phyloP scores from a whole-genome alignment of 35 echinoderm and acorn worm species.

The Ptychodera flava region DNA sequence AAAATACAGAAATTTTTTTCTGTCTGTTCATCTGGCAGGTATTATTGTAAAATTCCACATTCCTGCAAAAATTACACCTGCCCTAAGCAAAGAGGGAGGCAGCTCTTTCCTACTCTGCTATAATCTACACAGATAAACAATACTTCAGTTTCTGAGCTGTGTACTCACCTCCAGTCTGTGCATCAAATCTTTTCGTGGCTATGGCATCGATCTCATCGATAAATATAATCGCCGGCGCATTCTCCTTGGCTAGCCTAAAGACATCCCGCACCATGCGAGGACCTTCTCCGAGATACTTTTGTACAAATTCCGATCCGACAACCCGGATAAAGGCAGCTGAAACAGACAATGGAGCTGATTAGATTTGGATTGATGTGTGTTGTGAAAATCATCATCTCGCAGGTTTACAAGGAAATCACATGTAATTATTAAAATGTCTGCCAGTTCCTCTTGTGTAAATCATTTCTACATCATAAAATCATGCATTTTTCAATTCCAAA shows the following conservation, averaged over 20 bases:
- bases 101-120: too few relatives aligned
- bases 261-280: constrained; percentile 92
- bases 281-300: constrained; percentile 95
- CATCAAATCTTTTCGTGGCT: constrained; percentile 97
- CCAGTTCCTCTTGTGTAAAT: neutral
- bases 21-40: too few relatives aligned
- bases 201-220: constrained; percentile 99
- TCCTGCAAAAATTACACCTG: too few relatives aligned
- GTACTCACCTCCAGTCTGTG: constrained; percentile 98
- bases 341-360: constrained; percentile 1
- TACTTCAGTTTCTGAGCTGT: too few relatives aligned
- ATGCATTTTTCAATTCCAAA: neutral
- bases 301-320: constrained; percentile 96
- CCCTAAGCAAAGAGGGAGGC: too few relatives aligned
- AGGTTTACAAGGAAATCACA: too few relatives aligned
- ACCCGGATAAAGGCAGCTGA: constrained; percentile 96
- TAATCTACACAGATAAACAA: too few relatives aligned
- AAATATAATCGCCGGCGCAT: constrained; percentile 94
- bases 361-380: neutral
- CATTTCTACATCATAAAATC: too few relatives aligned
- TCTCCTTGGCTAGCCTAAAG: constrained; percentile 85
- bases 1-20: too few relatives aligned
- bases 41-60: too few relatives aligned
- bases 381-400: too few relatives aligned
- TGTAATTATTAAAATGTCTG: neutral